Evolutionary conservation across 2,888 invertebrate genomes (phyloP).

Genomic region (Cecidostiba fungosa): DNA sequence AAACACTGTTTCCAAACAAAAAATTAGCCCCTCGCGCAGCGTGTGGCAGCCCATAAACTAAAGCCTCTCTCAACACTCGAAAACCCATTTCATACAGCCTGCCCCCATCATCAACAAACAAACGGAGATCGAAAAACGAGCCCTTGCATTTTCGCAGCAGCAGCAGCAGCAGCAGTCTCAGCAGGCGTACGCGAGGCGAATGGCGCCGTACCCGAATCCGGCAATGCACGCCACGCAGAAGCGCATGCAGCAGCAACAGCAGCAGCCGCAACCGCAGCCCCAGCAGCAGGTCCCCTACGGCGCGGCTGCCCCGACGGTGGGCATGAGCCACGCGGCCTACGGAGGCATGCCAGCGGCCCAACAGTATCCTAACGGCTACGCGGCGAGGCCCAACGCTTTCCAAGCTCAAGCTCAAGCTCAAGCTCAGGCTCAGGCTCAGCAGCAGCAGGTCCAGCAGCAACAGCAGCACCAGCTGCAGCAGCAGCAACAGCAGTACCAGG

Average conservation of each 20-base stretch:
- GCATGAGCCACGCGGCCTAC: conserved; percentile 47
- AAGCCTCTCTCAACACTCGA: neutral
- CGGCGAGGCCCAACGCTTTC: conserved; percentile 42
- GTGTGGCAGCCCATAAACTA: neutral
- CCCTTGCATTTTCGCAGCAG: conserved; percentile 25
- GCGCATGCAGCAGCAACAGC: conserved; percentile 82
- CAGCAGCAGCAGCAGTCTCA: conserved; percentile 64
- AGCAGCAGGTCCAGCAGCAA: conserved; percentile 56
- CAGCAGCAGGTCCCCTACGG: conserved; percentile 67
- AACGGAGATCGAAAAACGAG: conserved; percentile 12
- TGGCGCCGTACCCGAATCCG: conserved; percentile 93
- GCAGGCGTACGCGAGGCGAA: conserved; percentile 84
- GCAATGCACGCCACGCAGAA: conserved; percentile 93
- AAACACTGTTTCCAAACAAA: neutral
- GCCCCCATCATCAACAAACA: neutral
- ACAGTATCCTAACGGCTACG: conserved; percentile 59
- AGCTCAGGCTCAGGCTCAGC: conserved; percentile 64
- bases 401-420: conserved; percentile 70
- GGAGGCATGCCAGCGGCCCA: conserved; percentile 29
- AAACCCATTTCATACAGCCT: neutral
- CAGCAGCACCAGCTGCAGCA: conserved; percentile 47
- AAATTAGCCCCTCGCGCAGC: neutral
- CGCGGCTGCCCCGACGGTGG: conserved; percentile 82
- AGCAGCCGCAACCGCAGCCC: conserved; percentile 29
- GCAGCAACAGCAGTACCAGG: conserved; percentile 34